These are phyloP conservation scores for Gastrophryne carolinensis DNA, from an alignment of 2,797 vertebrate species.

Conservation along the genomic window DNA sequence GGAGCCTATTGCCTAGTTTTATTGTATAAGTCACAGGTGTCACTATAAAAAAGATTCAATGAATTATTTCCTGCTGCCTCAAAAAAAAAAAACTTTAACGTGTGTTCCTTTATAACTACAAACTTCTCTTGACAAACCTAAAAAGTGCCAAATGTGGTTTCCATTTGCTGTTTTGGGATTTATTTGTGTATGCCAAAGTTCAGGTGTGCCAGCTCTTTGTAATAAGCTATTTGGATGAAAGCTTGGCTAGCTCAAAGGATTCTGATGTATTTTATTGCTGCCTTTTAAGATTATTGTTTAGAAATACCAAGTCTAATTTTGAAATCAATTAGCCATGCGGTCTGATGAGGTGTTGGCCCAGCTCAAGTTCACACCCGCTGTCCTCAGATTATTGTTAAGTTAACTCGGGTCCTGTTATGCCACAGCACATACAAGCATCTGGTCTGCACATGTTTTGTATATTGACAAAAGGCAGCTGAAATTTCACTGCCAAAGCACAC, in stretches of 20 bases:
- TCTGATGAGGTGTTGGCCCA: conserved; percentile 87
- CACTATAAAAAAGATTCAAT: conserved; percentile 67
- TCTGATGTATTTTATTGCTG: conserved; percentile 85
- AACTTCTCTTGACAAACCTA: conserved; percentile 72
- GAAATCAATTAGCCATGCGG: conserved; percentile 87
- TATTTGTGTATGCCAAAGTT: conserved; percentile 81
- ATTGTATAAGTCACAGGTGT: conserved; percentile 67
- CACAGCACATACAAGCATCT: conserved; percentile 72
- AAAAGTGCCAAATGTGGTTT: conserved; percentile 82
- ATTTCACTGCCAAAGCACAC: conserved; percentile 67
- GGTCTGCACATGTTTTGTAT: conserved; percentile 82
- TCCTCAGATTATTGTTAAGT: conserved; percentile 83
- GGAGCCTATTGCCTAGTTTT: conserved; percentile 61
- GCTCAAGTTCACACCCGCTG: conserved; percentile 86
- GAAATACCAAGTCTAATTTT: conserved; percentile 88
- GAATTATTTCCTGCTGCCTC: conserved; percentile 74
- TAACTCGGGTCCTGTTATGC: conserved; percentile 70
- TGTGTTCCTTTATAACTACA: conserved; percentile 73
- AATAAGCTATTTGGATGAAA: conserved; percentile 84
- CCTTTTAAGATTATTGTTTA: conserved; percentile 90
- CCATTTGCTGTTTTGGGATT: conserved; percentile 79
- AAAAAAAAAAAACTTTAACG: conserved; percentile 65
- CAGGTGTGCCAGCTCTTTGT: conserved; percentile 83
- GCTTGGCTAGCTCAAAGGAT: conserved; percentile 82
- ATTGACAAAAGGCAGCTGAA: conserved; percentile 68